Evolutionary conservation across 2,113 vertebrate species (phyloP).

Genomic region (Brachyistius frenatus): DNA sequence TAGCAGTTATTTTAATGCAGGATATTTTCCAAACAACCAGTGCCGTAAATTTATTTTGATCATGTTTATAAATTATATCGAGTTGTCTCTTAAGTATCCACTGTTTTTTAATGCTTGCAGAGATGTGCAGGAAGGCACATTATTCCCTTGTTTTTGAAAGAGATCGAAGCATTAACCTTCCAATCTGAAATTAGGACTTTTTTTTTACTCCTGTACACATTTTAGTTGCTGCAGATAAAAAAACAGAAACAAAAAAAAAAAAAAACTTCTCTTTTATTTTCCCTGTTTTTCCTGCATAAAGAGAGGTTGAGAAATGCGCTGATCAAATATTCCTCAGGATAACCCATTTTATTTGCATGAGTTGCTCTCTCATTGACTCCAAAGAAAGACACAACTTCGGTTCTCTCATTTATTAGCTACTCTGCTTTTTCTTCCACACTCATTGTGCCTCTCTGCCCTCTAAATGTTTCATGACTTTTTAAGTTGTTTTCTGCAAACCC

Average conservation of each 20-base stretch:
- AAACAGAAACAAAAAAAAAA: slow-evolving; percentile 23
- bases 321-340: slow-evolving; percentile 64
- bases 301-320: slow-evolving; percentile 26
- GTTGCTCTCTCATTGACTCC: slow-evolving; percentile 64
- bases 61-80: not conserved
- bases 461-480: slow-evolving; percentile 88
- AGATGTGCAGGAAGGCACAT: not conserved
- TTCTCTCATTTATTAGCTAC: slow-evolving; percentile 81
- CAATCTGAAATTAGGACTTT: not conserved
- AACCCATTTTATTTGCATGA: slow-evolving; percentile 64
- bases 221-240: slow-evolving; percentile 47
- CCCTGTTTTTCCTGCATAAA: slow-evolving; percentile 41
- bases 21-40: not conserved
- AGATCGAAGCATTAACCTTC: slow-evolving; percentile 4
- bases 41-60: not conserved
- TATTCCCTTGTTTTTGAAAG: not conserved
- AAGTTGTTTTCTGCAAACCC: slow-evolving; percentile 83
- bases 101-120: not conserved
- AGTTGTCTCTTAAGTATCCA: not conserved
- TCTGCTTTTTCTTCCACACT: slow-evolving; percentile 61
- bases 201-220: slow-evolving; percentile 11
- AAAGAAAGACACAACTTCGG: slow-evolving; percentile 73
- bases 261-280: slow-evolving; percentile 33
- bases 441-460: slow-evolving; percentile 78
- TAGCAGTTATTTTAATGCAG: not conserved